Base-by-base conservation (phyloP, 1,140 invertebrate genomes). In the Drosophila teissieri region DNA sequence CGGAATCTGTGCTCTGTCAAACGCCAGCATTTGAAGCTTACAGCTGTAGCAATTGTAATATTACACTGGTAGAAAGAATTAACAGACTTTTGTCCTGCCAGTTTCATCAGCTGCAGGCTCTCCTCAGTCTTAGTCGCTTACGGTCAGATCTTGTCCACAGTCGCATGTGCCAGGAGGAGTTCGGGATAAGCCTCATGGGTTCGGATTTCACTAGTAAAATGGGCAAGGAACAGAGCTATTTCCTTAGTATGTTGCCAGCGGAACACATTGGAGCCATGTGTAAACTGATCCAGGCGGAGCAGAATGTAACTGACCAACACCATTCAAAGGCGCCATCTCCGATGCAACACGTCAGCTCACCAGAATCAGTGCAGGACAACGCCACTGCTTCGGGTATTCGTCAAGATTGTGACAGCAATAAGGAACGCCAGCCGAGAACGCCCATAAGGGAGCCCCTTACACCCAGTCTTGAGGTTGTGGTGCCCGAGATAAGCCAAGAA, bases 221-320 rank as follows among this genome's bases (percentile, higher is more conserved):
- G 80, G 73, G 67, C 40, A 91, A 57, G 48, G 69, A 78, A 8
- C 78, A 93, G 56, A 93, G 92, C 54, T 94, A 94, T 77, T 93
- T 94, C 75, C 92, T 94, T 6, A 93, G 93, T 68, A 90, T 96
- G 68, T 94, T 96, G 79, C 93, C 94, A 12, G 79, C 93, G 3
- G 94, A 95, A 72, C 96, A 96, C 83, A 91, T 97, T 53, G 94
- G 95, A 11, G 96, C 96, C n/a, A 92, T 97, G 44, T 97, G 96
- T 34, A 83, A 78, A 49, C 44, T 90, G 2, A 46, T 88, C 1
- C 68, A 78, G n/a, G 67, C 56, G 0, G 77, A 85, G n/a, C 67
- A 69, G 1, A 70, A 62, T 22, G 36, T 11, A 7, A 55, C 57
- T 2, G 54, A 36, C 12, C 42, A 55, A 17, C 46, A 39, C 19